A percentile compares a stretch with the other conserved stretches of the same genome.
These are phyloP conservation scores for Tragopan temminckii DNA, from an alignment of 2,797 vertebrate species.

Conservation along the genomic window DNA sequence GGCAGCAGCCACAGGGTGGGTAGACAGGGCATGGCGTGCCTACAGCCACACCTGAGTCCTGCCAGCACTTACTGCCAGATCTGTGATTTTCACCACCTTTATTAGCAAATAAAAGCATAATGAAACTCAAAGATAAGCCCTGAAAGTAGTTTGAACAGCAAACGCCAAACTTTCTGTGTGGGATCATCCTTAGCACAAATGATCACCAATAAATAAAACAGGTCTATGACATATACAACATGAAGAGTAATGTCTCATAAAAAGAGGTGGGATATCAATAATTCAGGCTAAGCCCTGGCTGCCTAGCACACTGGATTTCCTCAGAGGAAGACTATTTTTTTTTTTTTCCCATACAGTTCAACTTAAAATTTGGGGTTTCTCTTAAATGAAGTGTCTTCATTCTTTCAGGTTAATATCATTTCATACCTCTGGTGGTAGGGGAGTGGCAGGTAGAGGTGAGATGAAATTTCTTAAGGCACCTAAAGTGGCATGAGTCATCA, in stretches of 20 bases:
- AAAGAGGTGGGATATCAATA: not conserved
- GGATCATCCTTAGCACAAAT: not conserved
- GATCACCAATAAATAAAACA: not conserved
- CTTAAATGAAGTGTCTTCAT: not conserved
- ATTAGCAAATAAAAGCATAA: not conserved
- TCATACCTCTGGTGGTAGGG: not conserved
- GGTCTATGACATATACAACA: not conserved
- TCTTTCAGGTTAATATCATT: not conserved
- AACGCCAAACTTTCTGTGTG: not conserved
- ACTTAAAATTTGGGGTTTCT: not conserved
- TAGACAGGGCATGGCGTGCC: accelerated
- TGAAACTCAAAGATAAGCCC: not conserved
- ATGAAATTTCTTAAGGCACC: not conserved
- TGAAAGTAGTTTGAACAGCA: not conserved
- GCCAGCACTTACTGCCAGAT: not conserved
- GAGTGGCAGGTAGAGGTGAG: not conserved
- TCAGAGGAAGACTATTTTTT: not conserved
- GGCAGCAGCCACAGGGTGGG: not conserved
- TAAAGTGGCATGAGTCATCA: not conserved
- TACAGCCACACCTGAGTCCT: not conserved
- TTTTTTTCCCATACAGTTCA: not conserved
- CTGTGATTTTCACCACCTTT: not conserved
- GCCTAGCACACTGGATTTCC: not conserved
- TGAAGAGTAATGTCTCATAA: not conserved
- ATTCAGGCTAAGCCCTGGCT: not conserved